Evolutionary conservation across 2,888 invertebrate species (phyloP).

Genomic region (Lithophane leautieri): DNA sequence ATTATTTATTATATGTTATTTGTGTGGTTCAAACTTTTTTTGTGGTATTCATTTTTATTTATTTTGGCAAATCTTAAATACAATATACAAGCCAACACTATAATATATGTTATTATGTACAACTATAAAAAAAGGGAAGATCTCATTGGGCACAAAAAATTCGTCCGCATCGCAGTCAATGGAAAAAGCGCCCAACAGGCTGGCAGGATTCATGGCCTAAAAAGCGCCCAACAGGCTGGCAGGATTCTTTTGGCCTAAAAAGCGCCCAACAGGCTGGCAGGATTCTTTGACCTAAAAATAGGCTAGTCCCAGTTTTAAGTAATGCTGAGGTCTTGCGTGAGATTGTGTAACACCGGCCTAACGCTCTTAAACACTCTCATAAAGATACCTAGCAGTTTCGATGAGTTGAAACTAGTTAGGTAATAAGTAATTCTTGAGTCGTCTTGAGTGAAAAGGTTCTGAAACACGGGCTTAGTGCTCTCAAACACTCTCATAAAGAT

Average conservation of each 20-base stretch:
- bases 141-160: background rate
- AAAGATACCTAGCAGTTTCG: background rate
- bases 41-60: no score
- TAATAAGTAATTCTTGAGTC: background rate
- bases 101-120: no score
- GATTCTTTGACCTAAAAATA: background rate
- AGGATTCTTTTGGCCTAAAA: background rate
- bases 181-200: background rate
- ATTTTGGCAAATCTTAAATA: no score
- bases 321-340: background rate
- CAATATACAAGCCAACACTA: no score
- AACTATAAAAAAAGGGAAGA: background rate
- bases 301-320: background rate
- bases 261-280: background rate
- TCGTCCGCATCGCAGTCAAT: no score
- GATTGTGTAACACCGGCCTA: background rate
- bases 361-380: background rate
- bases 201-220: background rate
- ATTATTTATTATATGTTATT: no score
- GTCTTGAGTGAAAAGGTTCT: background rate
- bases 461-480: background rate
- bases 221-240: background rate
- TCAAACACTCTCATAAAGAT: conserved; percentile 37
- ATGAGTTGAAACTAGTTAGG: background rate
- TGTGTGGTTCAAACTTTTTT: no score